Percentiles rank a stretch among this genome's conserved stretches.
Conservation (phyloP, 2,797 vertebrate species). For the Sebastes trivittatus region DNA sequence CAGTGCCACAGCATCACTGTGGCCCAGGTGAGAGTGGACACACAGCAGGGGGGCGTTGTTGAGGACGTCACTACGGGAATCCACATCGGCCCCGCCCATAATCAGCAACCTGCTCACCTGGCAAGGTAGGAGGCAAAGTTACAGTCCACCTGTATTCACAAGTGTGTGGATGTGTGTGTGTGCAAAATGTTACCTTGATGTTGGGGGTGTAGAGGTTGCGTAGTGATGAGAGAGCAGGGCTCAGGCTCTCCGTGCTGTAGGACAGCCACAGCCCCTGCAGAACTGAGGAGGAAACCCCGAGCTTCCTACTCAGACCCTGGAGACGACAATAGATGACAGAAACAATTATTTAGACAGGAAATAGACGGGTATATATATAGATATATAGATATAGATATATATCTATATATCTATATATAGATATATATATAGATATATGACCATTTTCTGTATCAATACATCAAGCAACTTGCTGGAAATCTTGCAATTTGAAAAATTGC, state of each 20-base stretch:
- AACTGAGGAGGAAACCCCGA: constrained; percentile 95
- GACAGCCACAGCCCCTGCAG: constrained; percentile 97
- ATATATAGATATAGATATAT: not conserved
- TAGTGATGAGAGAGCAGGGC: constrained; percentile 91
- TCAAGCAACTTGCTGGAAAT: not conserved
- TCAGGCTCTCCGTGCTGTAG: constrained; percentile 94
- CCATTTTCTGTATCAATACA: not conserved
- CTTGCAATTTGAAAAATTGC: not conserved
- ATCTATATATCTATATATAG: not conserved
- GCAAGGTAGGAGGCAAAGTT: not conserved
- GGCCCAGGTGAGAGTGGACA: constrained; percentile 94
- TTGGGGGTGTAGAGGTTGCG: constrained; percentile 98
- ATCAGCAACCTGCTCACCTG: constrained; percentile 96
- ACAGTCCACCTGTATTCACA: not conserved
- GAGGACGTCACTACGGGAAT: constrained; percentile 91
- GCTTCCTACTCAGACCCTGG: constrained; percentile 96
- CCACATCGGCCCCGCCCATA: constrained; percentile 91
- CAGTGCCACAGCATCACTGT: constrained; percentile 90
- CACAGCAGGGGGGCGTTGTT: constrained; percentile 93
- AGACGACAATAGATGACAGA: not conserved
- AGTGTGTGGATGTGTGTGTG: not conserved
- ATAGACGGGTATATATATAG: not conserved
- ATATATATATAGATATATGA: not conserved
- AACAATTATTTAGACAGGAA: not conserved
- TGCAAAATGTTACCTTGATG: constrained; percentile 88